phyloP scores from a whole-genome alignment of 2,888 invertebrate genomes.

The Axea sp. region DNA sequence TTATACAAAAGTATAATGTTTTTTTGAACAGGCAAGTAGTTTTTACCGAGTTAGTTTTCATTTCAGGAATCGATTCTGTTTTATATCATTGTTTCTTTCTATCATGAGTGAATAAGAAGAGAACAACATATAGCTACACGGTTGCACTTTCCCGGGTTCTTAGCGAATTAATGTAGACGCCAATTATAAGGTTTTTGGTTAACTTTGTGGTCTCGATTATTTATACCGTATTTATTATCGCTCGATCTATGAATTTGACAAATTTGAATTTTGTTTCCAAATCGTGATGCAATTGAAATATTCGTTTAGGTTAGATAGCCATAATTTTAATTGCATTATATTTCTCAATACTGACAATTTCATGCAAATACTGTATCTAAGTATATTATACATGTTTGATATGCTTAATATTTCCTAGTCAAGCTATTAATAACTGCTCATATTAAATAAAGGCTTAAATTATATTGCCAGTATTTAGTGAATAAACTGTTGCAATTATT shows the following conservation, averaged over 20 bases:
- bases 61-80: too few species aligned
- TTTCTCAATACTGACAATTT: constrained; percentile 8
- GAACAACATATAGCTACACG: too few species aligned
- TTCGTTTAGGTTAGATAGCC: background rate
- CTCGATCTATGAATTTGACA: background rate
- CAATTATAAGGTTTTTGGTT: constrained; percentile 24
- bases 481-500: background rate
- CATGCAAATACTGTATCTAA: constrained; percentile 12
- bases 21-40: too few species aligned
- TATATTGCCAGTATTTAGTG: constrained; percentile 13
- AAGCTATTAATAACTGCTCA: constrained; percentile 55
- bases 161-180: constrained; percentile 12
- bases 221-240: background rate
- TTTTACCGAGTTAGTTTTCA: too few species aligned
- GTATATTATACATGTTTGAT: constrained; percentile 17
- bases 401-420: constrained; percentile 45
- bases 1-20: too few species aligned
- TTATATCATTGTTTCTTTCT: background rate
- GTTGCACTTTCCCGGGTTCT: background rate
- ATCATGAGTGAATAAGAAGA: too few species aligned
- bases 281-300: background rate
- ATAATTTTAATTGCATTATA: background rate
- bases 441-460: constrained; percentile 46
- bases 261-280: background rate
- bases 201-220: constrained; percentile 13